phyloP scores from a whole-genome alignment of 2,113 vertebrate genomes.

The Tetrao urogallus region DNA sequence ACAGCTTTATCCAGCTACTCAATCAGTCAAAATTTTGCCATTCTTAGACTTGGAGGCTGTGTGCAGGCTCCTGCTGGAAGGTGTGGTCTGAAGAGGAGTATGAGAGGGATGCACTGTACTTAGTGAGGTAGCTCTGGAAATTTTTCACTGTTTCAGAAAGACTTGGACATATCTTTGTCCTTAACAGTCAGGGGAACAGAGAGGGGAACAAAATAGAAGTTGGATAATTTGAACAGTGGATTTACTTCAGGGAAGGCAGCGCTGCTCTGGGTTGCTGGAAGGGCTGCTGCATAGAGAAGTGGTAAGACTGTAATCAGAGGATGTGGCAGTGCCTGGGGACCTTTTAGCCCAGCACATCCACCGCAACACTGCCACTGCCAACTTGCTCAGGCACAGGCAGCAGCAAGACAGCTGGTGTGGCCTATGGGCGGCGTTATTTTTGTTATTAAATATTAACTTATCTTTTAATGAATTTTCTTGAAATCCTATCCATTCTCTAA shows the following conservation, averaged over 20 bases:
- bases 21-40: not conserved
- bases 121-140: rapidly evolving
- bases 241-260: not conserved
- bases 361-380: rapidly evolving
- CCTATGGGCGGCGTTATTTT: rapidly evolving
- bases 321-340: rapidly evolving
- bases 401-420: not conserved
- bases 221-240: not conserved
- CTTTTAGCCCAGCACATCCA: rapidly evolving
- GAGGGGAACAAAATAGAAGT: not conserved
- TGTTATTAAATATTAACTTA: not conserved
- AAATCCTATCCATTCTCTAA: not conserved
- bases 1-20: not conserved
- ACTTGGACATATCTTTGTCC: not conserved
- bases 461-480: not conserved
- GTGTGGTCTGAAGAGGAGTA: not conserved
- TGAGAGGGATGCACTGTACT: not conserved
- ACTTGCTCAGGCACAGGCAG: not conserved
- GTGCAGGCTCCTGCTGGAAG: not conserved
- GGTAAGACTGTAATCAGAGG: not conserved
- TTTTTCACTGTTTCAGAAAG: rapidly evolving
- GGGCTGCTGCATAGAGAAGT: not conserved
- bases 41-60: not conserved
- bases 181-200: not conserved
- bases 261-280: not conserved